Evolutionary conservation across 2,888 invertebrate species (phyloP), one percentile per base, ranked within the genome.

Genomic region (Eupelmus urozonus): DNA sequence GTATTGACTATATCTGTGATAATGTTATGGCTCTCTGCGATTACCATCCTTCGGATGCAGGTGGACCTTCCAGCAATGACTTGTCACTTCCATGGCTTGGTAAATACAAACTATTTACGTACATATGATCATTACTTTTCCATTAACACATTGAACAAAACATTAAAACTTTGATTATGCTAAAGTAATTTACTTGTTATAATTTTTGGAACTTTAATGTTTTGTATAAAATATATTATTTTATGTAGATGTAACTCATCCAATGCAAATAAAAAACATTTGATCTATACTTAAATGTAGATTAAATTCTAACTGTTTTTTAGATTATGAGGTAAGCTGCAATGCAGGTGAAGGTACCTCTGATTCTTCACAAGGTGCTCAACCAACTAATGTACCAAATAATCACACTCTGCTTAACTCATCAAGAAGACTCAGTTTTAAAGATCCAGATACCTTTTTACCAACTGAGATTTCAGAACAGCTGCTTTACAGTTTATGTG

Each of bases 1-100:
- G 94, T 87, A 90, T 94, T 60, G 92, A 93, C 84, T 92, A 91
- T 82, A 93, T 94, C 82, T 93, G 93, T 87, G 92, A 92, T 82
- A 93, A 93, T 86, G 90, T 94, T 77, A 88, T 91, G 81, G 91
- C 91, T 34, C 88, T 93, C 18, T 92, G 92, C 82, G 90, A 90
- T 70, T 78, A 42, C 69, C 89, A 89, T 81, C 88, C 88, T 76
- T 88, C 88, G 55, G 88, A 88, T 65, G 77, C 73, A 1, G 84
- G 81, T 78, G 80, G 80, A 29, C 18, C 71, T 92, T 92, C 90
- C 82, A 53, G 27, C 18, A 75, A 45, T 79, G 83, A 67, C 49
- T 59, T 84, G 80, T 76, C 67, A 57, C n/a, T 76, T 18, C 60
- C 79, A 78, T 77, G 65, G 53, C 75, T 81, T 62, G 84, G 82